phyloP scores from a whole-genome alignment of 2,797 vertebrate genomes.

The Syndactyla subalaris region DNA sequence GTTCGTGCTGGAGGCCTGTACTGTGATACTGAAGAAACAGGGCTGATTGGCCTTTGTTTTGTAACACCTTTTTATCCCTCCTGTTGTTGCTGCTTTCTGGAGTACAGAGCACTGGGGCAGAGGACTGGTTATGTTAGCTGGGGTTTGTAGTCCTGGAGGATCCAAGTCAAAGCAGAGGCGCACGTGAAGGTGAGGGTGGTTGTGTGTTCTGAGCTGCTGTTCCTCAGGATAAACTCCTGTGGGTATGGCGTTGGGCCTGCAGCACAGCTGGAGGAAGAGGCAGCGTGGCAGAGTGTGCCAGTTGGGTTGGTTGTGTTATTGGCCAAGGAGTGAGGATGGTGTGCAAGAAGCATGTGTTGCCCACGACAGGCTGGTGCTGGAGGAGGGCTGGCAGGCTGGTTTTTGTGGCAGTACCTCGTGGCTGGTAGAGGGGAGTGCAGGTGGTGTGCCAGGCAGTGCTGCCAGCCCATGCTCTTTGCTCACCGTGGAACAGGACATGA shows the following conservation, averaged over 20 bases:
- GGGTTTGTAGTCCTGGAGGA: background rate
- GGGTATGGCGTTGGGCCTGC: accelerated
- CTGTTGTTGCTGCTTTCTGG: background rate
- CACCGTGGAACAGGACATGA: accelerated
- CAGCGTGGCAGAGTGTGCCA: accelerated
- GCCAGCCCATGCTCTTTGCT: background rate
- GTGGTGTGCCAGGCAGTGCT: accelerated
- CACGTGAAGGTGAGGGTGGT: accelerated
- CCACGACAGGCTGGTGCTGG: background rate
- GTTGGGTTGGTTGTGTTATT: accelerated
- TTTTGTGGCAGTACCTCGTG: accelerated
- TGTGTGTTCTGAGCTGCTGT: accelerated
- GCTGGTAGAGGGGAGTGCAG: background rate
- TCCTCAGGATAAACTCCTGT: background rate
- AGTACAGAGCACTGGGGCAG: background rate
- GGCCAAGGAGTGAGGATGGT: background rate
- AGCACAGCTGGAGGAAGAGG: background rate
- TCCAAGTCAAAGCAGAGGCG: background rate
- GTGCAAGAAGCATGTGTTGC: accelerated
- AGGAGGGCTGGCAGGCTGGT: accelerated
- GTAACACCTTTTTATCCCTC: background rate
- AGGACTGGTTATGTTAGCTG: accelerated
- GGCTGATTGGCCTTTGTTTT: background rate
- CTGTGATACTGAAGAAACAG: background rate
- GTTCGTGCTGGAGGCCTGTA: accelerated